Percentiles rank a stretch among this genome's conserved stretches.
phyloP scores from a whole-genome alignment of 2,113 vertebrate species.

The Grus americana region DNA sequence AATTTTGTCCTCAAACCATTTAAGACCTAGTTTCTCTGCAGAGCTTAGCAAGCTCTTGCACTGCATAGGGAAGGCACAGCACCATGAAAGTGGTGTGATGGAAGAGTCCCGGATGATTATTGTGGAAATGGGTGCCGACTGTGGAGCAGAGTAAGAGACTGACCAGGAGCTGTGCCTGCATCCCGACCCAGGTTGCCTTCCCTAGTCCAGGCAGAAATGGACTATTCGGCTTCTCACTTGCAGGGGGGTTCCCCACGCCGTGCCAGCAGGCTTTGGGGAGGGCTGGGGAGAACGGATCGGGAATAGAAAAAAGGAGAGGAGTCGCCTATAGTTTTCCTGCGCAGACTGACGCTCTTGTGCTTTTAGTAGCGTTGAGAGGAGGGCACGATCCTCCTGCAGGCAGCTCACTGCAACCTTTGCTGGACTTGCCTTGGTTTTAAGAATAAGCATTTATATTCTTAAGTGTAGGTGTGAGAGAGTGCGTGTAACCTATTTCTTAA shows the following conservation, averaged over 20 bases:
- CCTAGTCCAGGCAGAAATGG: neutral
- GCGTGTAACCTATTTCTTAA: neutral
- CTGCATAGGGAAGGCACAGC: neutral
- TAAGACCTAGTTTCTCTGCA: neutral
- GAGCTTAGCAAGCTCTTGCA: neutral
- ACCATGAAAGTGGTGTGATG: neutral
- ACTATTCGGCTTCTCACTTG: neutral
- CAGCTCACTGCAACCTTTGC: neutral
- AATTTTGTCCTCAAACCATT: neutral
- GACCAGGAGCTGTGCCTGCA: neutral
- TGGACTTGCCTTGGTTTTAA: neutral
- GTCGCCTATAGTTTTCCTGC: accelerated
- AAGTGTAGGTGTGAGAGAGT: neutral
- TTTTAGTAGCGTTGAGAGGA: neutral
- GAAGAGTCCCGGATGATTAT: neutral
- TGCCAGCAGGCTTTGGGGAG: neutral
- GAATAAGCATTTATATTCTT: neutral
- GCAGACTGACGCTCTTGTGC: accelerated
- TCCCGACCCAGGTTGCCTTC: neutral
- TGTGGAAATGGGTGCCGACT: neutral
- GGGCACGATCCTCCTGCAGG: neutral
- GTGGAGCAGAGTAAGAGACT: neutral
- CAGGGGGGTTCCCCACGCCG: neutral
- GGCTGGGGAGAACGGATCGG: neutral
- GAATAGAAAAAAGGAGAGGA: neutral